These are phyloP conservation scores for Zaprionus lineosus DNA, from an alignment of 2,888 invertebrate species.

Conservation along the genomic window DNA sequence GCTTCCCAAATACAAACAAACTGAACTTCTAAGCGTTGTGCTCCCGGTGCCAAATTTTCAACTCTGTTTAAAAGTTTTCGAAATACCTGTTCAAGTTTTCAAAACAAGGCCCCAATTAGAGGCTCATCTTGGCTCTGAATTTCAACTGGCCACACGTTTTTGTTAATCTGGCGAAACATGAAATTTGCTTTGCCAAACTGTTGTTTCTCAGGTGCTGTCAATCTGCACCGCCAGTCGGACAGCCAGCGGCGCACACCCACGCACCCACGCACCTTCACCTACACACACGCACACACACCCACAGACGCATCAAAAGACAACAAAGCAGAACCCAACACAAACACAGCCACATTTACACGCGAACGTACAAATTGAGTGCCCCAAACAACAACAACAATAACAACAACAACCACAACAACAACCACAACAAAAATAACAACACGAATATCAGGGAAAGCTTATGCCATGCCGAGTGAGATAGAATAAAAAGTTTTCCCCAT, in stretches of 20 bases:
- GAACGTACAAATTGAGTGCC: slow-evolving; percentile 30
- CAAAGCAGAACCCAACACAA: background rate
- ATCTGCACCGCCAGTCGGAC: background rate
- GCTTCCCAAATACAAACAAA: no score
- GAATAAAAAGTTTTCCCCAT: slow-evolving; percentile 20
- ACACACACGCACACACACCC: no score
- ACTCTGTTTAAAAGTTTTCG: no score
- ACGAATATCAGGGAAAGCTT: slow-evolving; percentile 6
- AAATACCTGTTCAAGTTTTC: background rate
- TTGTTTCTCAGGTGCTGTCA: slow-evolving; percentile 1
- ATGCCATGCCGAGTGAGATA: slow-evolving; percentile 34
- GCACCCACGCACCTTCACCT: no score
- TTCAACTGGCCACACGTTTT: slow-evolving; percentile 8
- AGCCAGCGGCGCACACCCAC: background rate
- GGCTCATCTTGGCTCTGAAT: background rate
- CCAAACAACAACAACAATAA: slow-evolving; percentile 21
- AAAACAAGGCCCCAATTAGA: background rate
- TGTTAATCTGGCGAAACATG: slow-evolving; percentile 18
- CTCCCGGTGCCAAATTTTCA: no score
- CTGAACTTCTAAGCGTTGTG: no score
- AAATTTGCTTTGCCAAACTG: slow-evolving; percentile 3
- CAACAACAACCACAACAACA: no score
- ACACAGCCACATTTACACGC: no score
- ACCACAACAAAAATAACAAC: background rate
- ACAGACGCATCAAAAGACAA: no score